Evolutionary conservation across 35 echinoderm and acorn worm genomes (phyloP).

Genomic region (Amphiura filiformis): DNA sequence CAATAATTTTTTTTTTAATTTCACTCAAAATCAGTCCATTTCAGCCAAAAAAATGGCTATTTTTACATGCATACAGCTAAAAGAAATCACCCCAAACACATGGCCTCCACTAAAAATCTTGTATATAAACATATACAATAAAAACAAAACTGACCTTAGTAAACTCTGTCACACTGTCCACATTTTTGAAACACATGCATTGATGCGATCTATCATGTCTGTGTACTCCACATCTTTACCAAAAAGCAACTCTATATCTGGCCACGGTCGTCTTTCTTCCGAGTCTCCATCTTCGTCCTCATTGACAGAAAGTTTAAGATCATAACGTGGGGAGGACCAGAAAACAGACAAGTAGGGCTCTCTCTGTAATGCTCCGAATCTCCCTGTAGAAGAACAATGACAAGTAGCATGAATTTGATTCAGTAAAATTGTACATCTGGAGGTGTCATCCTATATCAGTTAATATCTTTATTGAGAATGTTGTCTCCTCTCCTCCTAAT

Average conservation of each 20-base stretch:
- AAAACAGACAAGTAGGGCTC: slow-evolving; percentile 85
- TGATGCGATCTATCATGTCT: slow-evolving; percentile 46
- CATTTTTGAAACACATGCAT: slow-evolving; percentile 58
- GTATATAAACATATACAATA: no score
- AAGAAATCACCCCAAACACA: no score
- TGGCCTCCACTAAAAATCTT: no score
- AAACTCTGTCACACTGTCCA: slow-evolving; percentile 58
- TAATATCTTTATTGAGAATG: no score
- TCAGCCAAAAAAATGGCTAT: no score
- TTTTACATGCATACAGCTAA: no score
- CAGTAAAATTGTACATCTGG: no score
- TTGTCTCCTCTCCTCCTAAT: no score
- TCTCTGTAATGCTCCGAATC: slow-evolving; percentile 79
- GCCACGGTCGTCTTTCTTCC: slow-evolving; percentile 63
- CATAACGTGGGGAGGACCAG: slow-evolving; percentile 89
- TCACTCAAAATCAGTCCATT: no score
- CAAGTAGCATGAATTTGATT: no score
- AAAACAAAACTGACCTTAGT: slow-evolving; percentile 73
- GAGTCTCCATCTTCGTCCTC: slow-evolving; percentile 34
- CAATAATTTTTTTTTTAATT: no score
- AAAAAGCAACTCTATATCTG: slow-evolving; percentile 91
- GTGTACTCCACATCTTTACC: slow-evolving; percentile 83
- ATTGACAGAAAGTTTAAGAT: slow-evolving; percentile 72
- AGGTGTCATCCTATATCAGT: no score
- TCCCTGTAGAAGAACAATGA: slow-evolving; percentile 40